Base-by-base conservation (phyloP, 2,888 invertebrate genomes). In the Torymus aiolomorphi region DNA sequence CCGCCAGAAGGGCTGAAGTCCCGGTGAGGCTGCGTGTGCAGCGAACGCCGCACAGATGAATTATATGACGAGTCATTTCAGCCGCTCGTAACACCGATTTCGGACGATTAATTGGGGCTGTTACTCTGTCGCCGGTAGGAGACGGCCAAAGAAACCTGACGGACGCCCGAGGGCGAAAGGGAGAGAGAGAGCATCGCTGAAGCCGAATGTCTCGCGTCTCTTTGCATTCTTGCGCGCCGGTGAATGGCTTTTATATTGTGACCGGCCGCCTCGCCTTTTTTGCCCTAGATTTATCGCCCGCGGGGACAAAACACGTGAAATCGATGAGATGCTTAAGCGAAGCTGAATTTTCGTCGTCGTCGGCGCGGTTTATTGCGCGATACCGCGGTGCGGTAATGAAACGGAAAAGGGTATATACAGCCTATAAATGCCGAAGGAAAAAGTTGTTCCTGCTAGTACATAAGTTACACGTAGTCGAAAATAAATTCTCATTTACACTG, bases 101-200 rank as follows among this genome's bases (percentile, higher is more conserved):
- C 85, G 85, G 85, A 86, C 86, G 86, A 87, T 87, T 87, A 87
- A 87, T 87, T 86, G 85, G 83, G 82, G 84, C 84, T 85, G 86
- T 86, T 86, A 87, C 85, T 84, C 86, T 84, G 85, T 85, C 86
- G 84, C 82, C 83, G 82, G 86, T 86, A 86, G 87, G 86, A 84
- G 54, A 11, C n/a, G 54, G 31, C 57, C 31, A 57, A 74, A 74
- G 74, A 66, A 74, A 74, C 57, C 65, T 66, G 74, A 66, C 63
- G 63, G 18, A 63, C 74, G 49, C 57, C 42, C 14, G 51, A 18
- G 13, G 31, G 59, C 18, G 24, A 52, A 2, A 20, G 20, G 2
- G 20, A 20, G 20, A 20, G 20, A 54, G 63, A 16, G 18, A 42
- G 65, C 51, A 31, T 31, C 31, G 31, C 31, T 24, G 24, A 62